Evolutionary conservation across 2,888 invertebrate species (phyloP), one percentile per base, ranked within the genome.

Genomic region (Lithophane leautieri): DNA sequence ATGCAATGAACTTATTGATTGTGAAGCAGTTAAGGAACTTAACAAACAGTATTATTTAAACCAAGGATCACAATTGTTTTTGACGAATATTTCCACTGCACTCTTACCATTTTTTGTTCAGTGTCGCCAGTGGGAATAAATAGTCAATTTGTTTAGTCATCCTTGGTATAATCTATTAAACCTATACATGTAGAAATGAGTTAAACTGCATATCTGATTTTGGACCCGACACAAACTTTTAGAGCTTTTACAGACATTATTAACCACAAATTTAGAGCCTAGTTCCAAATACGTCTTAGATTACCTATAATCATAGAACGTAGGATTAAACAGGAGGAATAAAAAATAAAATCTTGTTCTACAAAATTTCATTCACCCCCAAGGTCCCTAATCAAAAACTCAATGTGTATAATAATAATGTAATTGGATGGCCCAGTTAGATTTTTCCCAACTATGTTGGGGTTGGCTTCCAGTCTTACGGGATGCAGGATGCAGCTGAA

Each of bases 1-100:
- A 62, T 80, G 47, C 81, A 80, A 47, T 42, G 16, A 74, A 67
- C 50, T 58, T 61, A 82, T 66, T 52, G 9, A 82, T 60, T 62
- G 42, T 78, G 66, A 70, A 70, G 34, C 47, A 7, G 52, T 62
- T 52, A 25, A 61, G 47, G 19, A 47, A 83, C 62, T 78, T 28
- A 44, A 44, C 42, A 63, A 58, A 70, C 60, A 65, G n/a, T 14
- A 42, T 42, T 44, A 34, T 47, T 19, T 34, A 47, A 70, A 78
- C 52, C 62, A 71, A 52, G 72, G 19, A 67, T n/a, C 3, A 56
- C 60, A 50, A 34, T 34, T 34, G 4, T 34, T 34, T 34, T 34
- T 34, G 0, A 6, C 34, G 34, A 34, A 4, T 58, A 40, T 50
- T 63, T 28, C 16, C n/a, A n/a, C 19, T 22, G 62, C 12, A 40